Percentiles rank a stretch among this genome's conserved stretches.
These are phyloP conservation scores for Cheumatopsyche charites DNA, from an alignment of 1,140 invertebrate genomes.

Conservation along the genomic window DNA sequence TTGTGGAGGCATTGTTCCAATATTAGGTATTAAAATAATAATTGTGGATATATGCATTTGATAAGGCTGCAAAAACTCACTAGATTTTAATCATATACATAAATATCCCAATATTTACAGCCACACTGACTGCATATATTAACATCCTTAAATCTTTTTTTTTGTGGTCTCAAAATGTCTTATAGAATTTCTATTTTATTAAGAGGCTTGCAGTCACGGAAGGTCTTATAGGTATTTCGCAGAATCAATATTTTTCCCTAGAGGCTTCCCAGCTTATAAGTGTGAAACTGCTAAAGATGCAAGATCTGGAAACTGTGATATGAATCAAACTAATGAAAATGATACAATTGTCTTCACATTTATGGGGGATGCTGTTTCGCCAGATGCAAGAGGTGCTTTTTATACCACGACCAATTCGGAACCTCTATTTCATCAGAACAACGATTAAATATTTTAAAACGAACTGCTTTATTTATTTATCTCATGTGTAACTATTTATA, in stretches of 20 bases:
- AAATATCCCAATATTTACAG: background rate
- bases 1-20: constrained; percentile 65
- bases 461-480: background rate
- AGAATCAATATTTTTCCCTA: constrained; percentile 68
- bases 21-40: constrained; percentile 55
- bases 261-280: constrained; percentile 63
- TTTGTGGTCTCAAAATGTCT: too few species aligned
- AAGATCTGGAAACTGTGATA: constrained; percentile 61
- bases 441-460: background rate
- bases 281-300: constrained; percentile 68
- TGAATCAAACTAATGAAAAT: constrained; percentile 25
- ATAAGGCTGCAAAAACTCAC: too few species aligned
- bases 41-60: constrained; percentile 35
- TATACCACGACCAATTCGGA: constrained; percentile 66
- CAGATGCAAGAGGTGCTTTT: constrained; percentile 64
- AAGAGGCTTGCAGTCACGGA: constrained; percentile 80
- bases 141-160: too few species aligned
- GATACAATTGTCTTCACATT: background rate
- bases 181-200: too few species aligned
- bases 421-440: constrained; percentile 55
- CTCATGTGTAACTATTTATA: background rate
- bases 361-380: constrained; percentile 67
- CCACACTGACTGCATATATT: constrained; percentile 5
- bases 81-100: too few species aligned
- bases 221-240: constrained; percentile 71